phyloP scores from a whole-genome alignment of 1,140 invertebrate species.

The Acromyrmex echinatior region DNA sequence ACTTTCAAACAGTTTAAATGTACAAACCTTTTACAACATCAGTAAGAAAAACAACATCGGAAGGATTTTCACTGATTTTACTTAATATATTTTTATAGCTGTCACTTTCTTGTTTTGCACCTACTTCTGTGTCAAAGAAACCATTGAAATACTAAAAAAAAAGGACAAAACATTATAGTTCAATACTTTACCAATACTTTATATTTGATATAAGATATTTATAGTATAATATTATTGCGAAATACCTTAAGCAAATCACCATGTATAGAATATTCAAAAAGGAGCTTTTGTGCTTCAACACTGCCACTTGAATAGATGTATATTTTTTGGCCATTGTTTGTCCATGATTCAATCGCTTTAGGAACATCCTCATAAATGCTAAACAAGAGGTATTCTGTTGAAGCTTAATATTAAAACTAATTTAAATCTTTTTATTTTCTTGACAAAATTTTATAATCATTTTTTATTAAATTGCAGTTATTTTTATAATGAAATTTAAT shows the following conservation, averaged over 20 bases:
- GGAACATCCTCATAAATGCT: constrained; percentile 96
- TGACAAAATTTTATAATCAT: constrained; percentile 14
- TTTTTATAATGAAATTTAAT: neutral
- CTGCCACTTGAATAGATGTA: constrained; percentile 98
- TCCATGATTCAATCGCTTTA: constrained; percentile 91
- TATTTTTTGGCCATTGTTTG: constrained; percentile 89
- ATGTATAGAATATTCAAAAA: constrained; percentile 92
- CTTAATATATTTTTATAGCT: constrained; percentile 93
- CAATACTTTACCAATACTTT: neutral
- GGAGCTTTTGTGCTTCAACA: constrained; percentile 95
- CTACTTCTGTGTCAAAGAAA: constrained; percentile 95
- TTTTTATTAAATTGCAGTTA: constrained; percentile 24
- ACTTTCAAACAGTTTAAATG: neutral
- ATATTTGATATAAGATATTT: neutral
- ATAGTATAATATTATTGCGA: neutral
- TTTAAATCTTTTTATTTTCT: constrained; percentile 20
- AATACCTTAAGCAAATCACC: constrained; percentile 92
- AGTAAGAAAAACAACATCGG: constrained; percentile 94
- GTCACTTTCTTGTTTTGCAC: constrained; percentile 90
- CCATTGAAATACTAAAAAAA: constrained; percentile 90
- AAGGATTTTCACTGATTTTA: constrained; percentile 88
- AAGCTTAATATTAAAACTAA: constrained; percentile 44
- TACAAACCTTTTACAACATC: constrained; percentile 91
- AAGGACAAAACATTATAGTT: constrained; percentile 44
- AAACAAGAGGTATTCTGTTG: constrained; percentile 64